Conservation (phyloP, 2,113 vertebrate genomes). For the Oreochromis tanganicae region DNA sequence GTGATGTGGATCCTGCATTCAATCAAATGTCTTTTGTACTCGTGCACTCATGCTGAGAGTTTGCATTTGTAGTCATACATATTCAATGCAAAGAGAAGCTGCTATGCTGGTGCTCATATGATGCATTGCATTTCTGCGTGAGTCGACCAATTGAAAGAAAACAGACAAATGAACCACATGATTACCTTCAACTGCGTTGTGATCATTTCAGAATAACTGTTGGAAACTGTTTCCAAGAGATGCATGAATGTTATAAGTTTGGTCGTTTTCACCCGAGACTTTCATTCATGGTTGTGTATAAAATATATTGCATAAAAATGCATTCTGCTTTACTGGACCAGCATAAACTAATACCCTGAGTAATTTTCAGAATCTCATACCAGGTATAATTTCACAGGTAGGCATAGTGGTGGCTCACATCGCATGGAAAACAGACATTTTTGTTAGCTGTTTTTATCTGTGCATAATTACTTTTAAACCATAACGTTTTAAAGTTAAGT, state of each 20-base stretch:
- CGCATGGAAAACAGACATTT: neutral
- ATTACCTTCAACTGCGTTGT: constrained; percentile 17
- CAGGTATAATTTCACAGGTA: neutral
- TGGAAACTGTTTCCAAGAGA: neutral
- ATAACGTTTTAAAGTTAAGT: neutral
- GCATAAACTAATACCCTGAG: neutral
- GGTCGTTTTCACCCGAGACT: neutral
- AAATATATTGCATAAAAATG: neutral
- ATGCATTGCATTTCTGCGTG: neutral
- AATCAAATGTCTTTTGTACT: constrained; percentile 34
- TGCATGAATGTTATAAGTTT: neutral
- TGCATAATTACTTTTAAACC: neutral
- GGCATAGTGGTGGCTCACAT: neutral
- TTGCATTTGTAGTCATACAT: constrained; percentile 50
- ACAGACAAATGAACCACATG: constrained; percentile 8
- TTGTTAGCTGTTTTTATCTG: neutral
- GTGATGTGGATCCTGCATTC: constrained; percentile 18
- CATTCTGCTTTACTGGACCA: neutral
- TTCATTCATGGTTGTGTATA: neutral
- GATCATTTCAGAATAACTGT: neutral
- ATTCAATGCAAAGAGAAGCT: constrained; percentile 22
- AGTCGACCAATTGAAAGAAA: neutral
- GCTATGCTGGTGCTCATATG: neutral
- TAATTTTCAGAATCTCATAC: neutral
- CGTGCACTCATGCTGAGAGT: constrained; percentile 28